Percentiles rank a stretch among this genome's conserved stretches.
Evolutionary conservation across 2,113 vertebrate genomes (phyloP).

Genomic region (Thunnus thynnus): DNA sequence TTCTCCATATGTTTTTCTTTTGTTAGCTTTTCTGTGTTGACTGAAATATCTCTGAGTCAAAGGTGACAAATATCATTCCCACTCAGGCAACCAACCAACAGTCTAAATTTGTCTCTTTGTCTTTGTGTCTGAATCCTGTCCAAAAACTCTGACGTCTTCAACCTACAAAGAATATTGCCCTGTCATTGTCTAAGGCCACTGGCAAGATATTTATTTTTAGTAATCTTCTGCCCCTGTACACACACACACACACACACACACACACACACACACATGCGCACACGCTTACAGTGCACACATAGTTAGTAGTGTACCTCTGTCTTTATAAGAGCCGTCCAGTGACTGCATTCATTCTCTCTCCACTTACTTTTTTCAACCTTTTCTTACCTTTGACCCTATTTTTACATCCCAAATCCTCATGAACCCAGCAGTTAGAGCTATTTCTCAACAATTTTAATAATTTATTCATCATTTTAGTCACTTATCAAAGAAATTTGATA

Average conservation of each 20-base stretch:
- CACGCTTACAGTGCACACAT: background rate
- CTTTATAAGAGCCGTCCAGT: background rate
- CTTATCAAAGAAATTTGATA: no score
- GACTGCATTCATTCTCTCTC: background rate
- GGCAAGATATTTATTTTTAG: slow-evolving; percentile 77
- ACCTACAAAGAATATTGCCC: slow-evolving; percentile 71
- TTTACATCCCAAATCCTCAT: background rate
- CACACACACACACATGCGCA: slow-evolving; percentile 41
- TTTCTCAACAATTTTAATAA: background rate
- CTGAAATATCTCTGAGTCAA: slow-evolving; percentile 51
- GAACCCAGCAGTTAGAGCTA: no score
- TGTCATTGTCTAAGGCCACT: slow-evolving; percentile 72
- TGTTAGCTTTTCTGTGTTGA: slow-evolving; percentile 10
- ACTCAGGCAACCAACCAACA: slow-evolving; percentile 31
- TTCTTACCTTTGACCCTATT: background rate
- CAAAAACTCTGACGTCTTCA: slow-evolving; percentile 71
- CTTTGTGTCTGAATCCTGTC: slow-evolving; percentile 65
- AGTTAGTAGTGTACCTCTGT: background rate
- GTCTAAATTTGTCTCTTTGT: slow-evolving; percentile 78
- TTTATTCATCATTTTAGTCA: no score
- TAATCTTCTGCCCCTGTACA: slow-evolving; percentile 8
- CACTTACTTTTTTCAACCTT: background rate
- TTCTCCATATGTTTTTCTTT: slow-evolving; percentile 9
- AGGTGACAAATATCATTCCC: slow-evolving; percentile 63
- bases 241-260: slow-evolving; percentile 19